A percentile compares a stretch with the other conserved stretches of the same genome.
Evolutionary conservation across 37 sponge, comb jelly and placozoan species (phyloP).

Genomic region (Oscarella lobularis): DNA sequence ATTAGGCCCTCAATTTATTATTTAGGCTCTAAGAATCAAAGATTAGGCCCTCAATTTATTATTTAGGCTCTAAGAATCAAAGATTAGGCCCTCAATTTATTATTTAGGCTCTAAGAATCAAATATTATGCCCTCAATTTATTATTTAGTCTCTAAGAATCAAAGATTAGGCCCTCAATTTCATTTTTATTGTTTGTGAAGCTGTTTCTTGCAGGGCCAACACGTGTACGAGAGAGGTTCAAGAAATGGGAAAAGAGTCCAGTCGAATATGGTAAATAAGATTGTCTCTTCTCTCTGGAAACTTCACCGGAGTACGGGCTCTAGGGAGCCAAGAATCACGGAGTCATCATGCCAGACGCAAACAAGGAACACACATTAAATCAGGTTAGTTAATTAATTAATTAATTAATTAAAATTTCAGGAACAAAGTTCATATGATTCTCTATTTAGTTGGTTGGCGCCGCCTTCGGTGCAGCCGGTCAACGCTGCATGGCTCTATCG

Average conservation of each 20-base stretch:
- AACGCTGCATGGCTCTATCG: conserved; percentile 96
- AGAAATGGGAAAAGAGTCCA: conserved; percentile 97
- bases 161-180: too few species aligned
- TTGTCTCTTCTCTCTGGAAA: neutral
- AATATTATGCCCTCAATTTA: too few species aligned
- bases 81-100: too few species aligned
- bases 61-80: too few species aligned
- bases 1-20: too few species aligned
- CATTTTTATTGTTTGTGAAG: neutral
- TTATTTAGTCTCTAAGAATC: too few species aligned
- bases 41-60: too few species aligned
- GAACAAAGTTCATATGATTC: neutral
- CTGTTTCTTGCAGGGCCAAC: conserved; percentile 36
- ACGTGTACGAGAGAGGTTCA: conserved; percentile 87
- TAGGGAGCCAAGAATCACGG: conserved; percentile 98
- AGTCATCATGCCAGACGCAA: conserved; percentile 95
- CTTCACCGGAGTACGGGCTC: neutral
- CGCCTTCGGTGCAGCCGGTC: conserved; percentile 98
- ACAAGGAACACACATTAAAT: conserved; percentile 96
- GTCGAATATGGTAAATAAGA: conserved; percentile 86
- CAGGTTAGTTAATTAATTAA: conserved; percentile 25
- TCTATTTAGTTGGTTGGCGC: conserved; percentile 73
- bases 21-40: too few species aligned
- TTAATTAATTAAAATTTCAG: too few species aligned
- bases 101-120: too few species aligned